Base-by-base conservation (phyloP, 2,797 vertebrate genomes). In the Nyctalus aviator region DNA sequence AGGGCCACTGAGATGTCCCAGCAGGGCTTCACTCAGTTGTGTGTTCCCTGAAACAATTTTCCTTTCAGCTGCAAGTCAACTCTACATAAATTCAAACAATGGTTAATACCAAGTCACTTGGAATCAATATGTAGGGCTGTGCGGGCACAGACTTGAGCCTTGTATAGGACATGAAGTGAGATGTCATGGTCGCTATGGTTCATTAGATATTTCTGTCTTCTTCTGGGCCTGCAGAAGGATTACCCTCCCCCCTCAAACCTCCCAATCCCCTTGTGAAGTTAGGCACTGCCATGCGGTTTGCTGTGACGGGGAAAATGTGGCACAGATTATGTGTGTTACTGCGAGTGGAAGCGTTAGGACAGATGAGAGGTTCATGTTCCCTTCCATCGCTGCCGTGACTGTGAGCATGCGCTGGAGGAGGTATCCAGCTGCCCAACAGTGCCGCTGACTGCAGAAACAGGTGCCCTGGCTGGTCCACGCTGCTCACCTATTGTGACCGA, bases 401-500 rank as follows among this genome's bases (percentile, higher is more conserved):
- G 27, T 25, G 35, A 9, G 14, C 25, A 25, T 23, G 75, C 0
- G 0, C 35, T 11, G 13, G 41, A 20, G 1, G 59, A n/a, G 13
- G 8, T 53, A 44, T 46, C 25, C 55, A 7, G 48, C 75, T 32
- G 30, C 5, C 35, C 6, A 21, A n/a, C 18, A 10, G 13, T 64
- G 8, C 32, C 6, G 7, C 23, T 20, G 2, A 23, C 11, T 4
- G 4, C 0, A 15, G 20, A 37, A 41, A 41, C 46, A 66, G 32
- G 27, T 2, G 14, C 7, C 13, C 55, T 15, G 57, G 55, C 50
- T 3, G 14, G 53, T 9, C 13, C 10, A 4, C 1, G 0, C 3
- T 32, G 21, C 79, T 64, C 69, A 0, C 0, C 10, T 1, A 3
- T 62, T 20, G 12, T 8, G 66, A 37, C 13, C 55, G 57, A 57